A percentile compares a stretch with the other conserved stretches of the same genome.
phyloP scores from a whole-genome alignment of 2,888 invertebrate genomes.

The Yponomeuta plumbellus region DNA sequence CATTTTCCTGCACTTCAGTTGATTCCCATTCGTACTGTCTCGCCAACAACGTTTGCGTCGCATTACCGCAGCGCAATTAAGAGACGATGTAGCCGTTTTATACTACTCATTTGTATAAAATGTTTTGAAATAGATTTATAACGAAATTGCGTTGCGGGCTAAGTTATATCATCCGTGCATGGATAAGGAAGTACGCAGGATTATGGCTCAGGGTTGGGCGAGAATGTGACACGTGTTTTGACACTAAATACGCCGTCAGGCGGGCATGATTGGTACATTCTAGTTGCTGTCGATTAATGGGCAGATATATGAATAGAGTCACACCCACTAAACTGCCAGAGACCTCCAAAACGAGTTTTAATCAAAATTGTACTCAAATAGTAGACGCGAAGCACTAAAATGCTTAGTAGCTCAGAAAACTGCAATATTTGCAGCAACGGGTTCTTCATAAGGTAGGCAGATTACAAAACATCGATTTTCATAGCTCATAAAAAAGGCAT shows the following conservation, averaged over 20 bases:
- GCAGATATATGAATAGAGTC: neutral
- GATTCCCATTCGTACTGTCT: neutral
- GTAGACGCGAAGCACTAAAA: constrained; percentile 9
- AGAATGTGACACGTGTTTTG: neutral
- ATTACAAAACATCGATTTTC: neutral
- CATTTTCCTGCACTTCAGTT: neutral
- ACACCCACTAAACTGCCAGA: neutral
- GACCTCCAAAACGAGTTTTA: neutral
- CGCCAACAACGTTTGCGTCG: neutral
- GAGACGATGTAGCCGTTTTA: neutral
- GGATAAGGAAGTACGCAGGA: neutral
- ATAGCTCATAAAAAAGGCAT: neutral
- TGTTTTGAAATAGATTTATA: neutral
- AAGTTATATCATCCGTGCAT: neutral
- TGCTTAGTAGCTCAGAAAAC: neutral
- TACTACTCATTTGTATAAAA: neutral
- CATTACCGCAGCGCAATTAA: neutral
- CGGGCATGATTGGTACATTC: neutral
- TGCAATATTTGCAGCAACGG: neutral
- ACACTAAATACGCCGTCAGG: neutral
- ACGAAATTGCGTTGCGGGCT: neutral
- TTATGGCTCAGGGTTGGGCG: neutral
- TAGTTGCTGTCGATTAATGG: neutral
- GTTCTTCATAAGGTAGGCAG: neutral
- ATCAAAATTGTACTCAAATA: neutral